These are phyloP conservation scores for Pyrrhosoma nymphula DNA, from an alignment of 2,888 invertebrate species.

Conservation along the genomic window DNA sequence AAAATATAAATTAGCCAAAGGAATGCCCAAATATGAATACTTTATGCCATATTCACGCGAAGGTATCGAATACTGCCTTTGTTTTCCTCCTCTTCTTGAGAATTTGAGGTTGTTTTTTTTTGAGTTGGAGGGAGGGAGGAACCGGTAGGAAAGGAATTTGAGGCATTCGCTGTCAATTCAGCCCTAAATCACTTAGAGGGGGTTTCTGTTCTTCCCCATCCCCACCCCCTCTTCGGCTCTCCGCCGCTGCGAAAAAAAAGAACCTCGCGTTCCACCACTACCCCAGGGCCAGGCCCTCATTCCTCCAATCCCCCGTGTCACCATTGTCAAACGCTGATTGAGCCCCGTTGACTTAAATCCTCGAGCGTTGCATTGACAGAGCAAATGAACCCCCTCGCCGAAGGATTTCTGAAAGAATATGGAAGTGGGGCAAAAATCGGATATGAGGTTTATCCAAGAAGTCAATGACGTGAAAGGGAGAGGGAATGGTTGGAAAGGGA, in stretches of 20 bases:
- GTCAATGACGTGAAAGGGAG: neutral
- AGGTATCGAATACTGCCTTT: too few relatives aligned
- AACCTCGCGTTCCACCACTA: neutral
- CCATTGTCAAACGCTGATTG: slow-evolving; percentile 56
- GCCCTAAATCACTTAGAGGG: too few relatives aligned
- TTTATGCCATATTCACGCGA: too few relatives aligned
- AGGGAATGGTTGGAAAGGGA: too few relatives aligned
- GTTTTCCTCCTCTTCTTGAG: too few relatives aligned
- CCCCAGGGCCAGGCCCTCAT: neutral
- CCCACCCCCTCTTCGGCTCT: too few relatives aligned
- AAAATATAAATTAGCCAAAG: too few relatives aligned
- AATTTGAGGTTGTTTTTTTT: too few relatives aligned
- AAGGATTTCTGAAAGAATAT: neutral
- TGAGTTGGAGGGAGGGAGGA: neutral
- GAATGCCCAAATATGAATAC: too few relatives aligned
- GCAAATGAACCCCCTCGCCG: slow-evolving; percentile 8
- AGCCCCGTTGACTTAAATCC: slow-evolving; percentile 52
- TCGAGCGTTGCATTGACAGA: slow-evolving; percentile 19
- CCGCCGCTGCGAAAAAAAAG: neutral
- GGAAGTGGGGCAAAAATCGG: too few relatives aligned
- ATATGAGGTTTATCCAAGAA: neutral
- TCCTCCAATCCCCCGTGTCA: neutral
- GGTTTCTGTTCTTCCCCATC: too few relatives aligned
- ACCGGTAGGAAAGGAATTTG: neutral
- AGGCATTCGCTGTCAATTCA: too few relatives aligned